Evolutionary conservation across 2,113 vertebrate species (phyloP).

Genomic region (Phylloscopus trochiloides): DNA sequence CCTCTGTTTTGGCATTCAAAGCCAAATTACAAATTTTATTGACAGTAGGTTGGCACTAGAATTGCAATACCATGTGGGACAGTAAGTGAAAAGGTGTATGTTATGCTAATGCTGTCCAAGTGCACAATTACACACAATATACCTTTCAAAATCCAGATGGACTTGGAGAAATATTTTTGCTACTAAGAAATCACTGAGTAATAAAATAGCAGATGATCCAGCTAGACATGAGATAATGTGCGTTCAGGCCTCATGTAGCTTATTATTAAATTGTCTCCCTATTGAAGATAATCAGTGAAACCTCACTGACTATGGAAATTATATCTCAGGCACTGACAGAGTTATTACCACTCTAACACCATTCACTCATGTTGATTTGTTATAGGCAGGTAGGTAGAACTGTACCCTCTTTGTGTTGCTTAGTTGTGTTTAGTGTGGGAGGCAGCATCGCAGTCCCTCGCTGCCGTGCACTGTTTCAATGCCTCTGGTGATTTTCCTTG

Average conservation of each 20-base stretch:
- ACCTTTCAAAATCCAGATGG: constrained; percentile 10
- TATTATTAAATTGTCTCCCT: not conserved
- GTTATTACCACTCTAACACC: not conserved
- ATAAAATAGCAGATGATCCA: constrained; percentile 1
- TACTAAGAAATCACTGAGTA: not conserved
- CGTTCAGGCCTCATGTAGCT: not conserved
- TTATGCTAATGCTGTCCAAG: not conserved
- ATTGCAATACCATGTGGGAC: not conserved
- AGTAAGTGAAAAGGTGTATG: not conserved
- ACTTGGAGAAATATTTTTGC: not conserved
- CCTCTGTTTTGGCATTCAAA: not conserved
- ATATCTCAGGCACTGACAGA: not conserved
- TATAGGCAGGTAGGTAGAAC: not conserved
- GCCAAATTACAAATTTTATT: not conserved
- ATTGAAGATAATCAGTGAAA: not conserved
- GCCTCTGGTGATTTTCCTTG: not conserved
- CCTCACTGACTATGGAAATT: not conserved
- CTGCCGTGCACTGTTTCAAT: rapidly evolving
- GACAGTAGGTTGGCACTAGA: not conserved
- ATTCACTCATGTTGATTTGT: not conserved
- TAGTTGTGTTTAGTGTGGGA: not conserved
- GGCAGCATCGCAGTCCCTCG: rapidly evolving
- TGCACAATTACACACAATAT: not conserved
- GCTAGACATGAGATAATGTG: not conserved
- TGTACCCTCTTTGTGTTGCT: not conserved